phyloP scores from a whole-genome alignment of 2,113 vertebrate species.

The Nibea coibor region DNA sequence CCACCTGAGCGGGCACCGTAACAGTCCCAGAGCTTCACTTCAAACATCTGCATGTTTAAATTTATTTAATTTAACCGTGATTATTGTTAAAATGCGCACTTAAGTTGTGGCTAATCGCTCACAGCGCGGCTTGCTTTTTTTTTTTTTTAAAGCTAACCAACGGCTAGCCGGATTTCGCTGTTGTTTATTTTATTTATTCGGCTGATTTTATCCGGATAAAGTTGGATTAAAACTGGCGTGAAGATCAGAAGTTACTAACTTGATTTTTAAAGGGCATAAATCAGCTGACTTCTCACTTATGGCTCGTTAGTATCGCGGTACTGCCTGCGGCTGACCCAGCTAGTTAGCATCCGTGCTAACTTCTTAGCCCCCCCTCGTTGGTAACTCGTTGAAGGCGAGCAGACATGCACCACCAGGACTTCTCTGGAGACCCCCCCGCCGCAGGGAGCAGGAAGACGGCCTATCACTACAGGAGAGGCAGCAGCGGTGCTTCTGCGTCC shows the following conservation, averaged over 20 bases:
- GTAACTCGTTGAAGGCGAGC: no score
- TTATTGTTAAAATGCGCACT: neutral
- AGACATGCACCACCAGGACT: slow-evolving; percentile 94
- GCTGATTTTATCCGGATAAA: neutral
- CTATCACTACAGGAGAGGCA: slow-evolving; percentile 88
- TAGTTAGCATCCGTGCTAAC: slow-evolving; percentile 1
- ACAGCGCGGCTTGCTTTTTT: slow-evolving; percentile 35
- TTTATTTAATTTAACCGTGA: no score
- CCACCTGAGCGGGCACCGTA: neutral
- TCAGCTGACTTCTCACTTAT: slow-evolving; percentile 70
- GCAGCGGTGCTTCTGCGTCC: slow-evolving; percentile 78
- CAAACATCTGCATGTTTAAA: neutral
- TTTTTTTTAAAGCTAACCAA: slow-evolving; percentile 7
- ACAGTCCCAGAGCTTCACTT: neutral
- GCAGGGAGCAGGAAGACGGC: slow-evolving; percentile 89
- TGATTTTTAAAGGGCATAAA: slow-evolving; percentile 63
- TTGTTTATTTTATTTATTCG: slow-evolving; percentile 45
- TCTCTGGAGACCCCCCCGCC: slow-evolving; percentile 87
- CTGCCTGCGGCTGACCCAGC: slow-evolving; percentile 63
- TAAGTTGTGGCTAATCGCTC: slow-evolving; percentile 32
- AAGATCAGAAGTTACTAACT: neutral
- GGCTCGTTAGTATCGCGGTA: slow-evolving; percentile 73
- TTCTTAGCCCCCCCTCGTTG: slow-evolving; percentile 2
- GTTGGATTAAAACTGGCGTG: neutral
- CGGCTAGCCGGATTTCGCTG: no score